Evolutionary conservation across 1,140 invertebrate species (phyloP), one percentile per base, ranked within the genome.

Genomic region (Pseudomyrmex gracilis): DNA sequence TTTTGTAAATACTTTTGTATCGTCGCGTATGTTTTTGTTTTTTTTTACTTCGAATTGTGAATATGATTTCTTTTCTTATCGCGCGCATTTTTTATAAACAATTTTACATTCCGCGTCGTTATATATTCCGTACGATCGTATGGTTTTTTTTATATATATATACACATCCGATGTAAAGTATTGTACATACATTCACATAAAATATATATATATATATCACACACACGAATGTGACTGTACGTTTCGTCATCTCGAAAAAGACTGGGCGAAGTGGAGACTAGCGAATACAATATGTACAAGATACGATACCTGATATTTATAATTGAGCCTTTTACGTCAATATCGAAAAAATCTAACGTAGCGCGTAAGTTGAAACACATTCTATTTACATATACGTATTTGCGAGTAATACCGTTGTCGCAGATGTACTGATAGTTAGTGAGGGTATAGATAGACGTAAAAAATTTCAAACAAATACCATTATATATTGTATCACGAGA

Each of bases 281-380:
- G 80, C 58, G 34, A 67, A 85, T 45, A 70, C 76, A 58, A 60
- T 58, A 58, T 88, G 68, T 89, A 88, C 73, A 82, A 85, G 85
- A 60, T 78, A 86, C 73, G 87, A 89, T 89, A 89, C 84, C 87
- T 88, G 87, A 89, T 88, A 88, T 84, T 88, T 89, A 86, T 89
- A 83, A 76, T 60, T 80, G 53, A 73, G 73, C 61, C 24, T 83
- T 82, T 53, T 77, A 76, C 20, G 45, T 58, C 63, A 83, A 83
- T 87, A 71, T 61, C 64, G 55, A 77, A 71, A 77, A 71, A 76
- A 84, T 86, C 61, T 85, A 63, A 63, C 76, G 8, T 88, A 83
- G 64, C 22, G 60, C 22, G 51, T 87, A 85, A 66, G 73, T 77
- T 57, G 63, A 70, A 68, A 64, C 20, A 51, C 13, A 51, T 13